A percentile compares a stretch with the other conserved stretches of the same genome.
Evolutionary conservation across 2,888 invertebrate species (phyloP).

Genomic region (Scrobipalpa atriplicella): DNA sequence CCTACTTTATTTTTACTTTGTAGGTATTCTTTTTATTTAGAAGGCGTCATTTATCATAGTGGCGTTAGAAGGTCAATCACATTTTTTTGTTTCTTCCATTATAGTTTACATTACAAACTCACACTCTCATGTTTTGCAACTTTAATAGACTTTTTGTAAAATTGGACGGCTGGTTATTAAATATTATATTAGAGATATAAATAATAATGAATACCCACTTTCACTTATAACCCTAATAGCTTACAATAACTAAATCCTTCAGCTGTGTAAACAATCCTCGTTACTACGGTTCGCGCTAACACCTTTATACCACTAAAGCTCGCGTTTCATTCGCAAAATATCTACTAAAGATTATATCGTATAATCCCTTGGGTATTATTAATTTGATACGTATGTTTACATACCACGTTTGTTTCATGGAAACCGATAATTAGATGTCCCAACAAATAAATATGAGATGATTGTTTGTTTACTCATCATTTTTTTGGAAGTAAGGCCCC

Average conservation of each 20-base stretch:
- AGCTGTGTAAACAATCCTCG: background rate
- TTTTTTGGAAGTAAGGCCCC: no score
- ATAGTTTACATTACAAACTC: no score
- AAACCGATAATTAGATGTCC: background rate
- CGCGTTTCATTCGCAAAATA: conserved; percentile 3
- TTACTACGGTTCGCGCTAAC: background rate
- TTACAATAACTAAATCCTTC: background rate
- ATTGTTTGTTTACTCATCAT: background rate
- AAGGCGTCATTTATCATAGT: no score
- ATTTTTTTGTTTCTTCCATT: no score
- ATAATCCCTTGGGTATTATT: background rate
- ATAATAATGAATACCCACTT: no score
- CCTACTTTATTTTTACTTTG: no score
- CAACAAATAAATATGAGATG: background rate
- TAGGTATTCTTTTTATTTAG: no score
- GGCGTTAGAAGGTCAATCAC: no score
- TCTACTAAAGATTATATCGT: background rate
- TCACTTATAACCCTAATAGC: background rate
- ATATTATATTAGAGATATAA: no score
- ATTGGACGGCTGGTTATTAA: no score
- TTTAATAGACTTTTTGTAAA: no score
- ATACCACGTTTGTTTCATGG: background rate
- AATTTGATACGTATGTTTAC: background rate
- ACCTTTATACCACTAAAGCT: background rate
- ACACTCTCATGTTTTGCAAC: no score